Conservation (phyloP, 1,140 invertebrate genomes). For the Drosophila willistoni region DNA sequence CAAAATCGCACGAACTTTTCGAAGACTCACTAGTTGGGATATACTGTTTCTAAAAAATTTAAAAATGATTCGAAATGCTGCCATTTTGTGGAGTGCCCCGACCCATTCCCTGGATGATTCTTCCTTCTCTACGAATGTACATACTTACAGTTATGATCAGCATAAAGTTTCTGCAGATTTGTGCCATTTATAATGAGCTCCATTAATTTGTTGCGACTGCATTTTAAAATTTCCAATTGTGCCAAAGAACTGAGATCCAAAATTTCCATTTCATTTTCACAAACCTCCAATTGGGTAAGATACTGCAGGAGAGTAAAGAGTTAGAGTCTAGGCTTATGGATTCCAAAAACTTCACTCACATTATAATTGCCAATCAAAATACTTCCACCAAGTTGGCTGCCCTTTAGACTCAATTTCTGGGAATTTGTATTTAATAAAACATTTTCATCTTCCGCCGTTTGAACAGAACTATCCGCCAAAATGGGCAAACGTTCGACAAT, state of each 20-base stretch:
- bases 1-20: too few species aligned
- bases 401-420: slow-evolving; percentile 89
- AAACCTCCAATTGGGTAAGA: slow-evolving; percentile 90
- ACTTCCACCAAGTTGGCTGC: slow-evolving; percentile 91
- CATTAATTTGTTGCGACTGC: slow-evolving; percentile 88
- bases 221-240: slow-evolving; percentile 88
- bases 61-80: too few species aligned
- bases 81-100: too few species aligned
- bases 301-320: slow-evolving; percentile 84
- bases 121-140: too few species aligned
- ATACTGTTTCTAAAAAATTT: too few species aligned
- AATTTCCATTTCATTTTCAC: slow-evolving; percentile 90
- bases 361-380: slow-evolving; percentile 93
- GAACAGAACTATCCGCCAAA: slow-evolving; percentile 8
- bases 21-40: too few species aligned
- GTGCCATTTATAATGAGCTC: slow-evolving; percentile 88
- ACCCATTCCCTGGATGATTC: too few species aligned
- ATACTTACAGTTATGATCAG: slow-evolving; percentile 88
- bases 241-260: slow-evolving; percentile 89
- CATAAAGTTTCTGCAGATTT: slow-evolving; percentile 87
- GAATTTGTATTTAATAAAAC: slow-evolving; percentile 83
- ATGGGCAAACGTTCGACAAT: slow-evolving; percentile 32
- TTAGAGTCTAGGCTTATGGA: background rate
- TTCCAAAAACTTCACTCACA: slow-evolving; percentile 84
- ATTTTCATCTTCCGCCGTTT: slow-evolving; percentile 16